Conservation (phyloP, 2,888 invertebrate species). For the Neoaliturus tenellus region DNA sequence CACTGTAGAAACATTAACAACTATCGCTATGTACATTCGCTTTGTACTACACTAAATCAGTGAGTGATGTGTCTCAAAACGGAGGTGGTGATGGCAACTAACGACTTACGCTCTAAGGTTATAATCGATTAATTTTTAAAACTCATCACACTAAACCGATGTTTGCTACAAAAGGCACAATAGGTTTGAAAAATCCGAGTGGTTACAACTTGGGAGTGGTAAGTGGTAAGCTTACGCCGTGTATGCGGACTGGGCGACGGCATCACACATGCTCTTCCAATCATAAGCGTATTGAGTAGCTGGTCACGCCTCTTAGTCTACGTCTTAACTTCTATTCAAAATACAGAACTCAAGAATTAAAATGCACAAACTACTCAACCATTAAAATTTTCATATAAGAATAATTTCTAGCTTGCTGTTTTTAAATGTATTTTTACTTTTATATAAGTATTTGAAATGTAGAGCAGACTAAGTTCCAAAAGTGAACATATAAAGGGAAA, state of each 20-base stretch:
- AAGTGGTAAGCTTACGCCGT: background rate
- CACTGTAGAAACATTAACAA: conserved; percentile 38
- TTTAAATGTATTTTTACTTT: too few relatives aligned
- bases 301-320: conserved; percentile 4
- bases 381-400: too few relatives aligned
- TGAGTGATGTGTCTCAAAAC: conserved; percentile 43
- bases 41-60: conserved; percentile 38
- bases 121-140: conserved; percentile 37
- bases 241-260: background rate
- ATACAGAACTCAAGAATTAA: too few relatives aligned
- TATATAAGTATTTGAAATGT: too few relatives aligned
- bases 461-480: too few relatives aligned
- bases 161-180: conserved; percentile 47
- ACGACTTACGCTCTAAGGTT: conserved; percentile 20
- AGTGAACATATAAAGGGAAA: too few relatives aligned
- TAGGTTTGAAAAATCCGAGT: conserved; percentile 17
- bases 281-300: conserved; percentile 16
- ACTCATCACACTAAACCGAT: conserved; percentile 26
- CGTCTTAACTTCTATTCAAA: background rate
- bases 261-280: background rate
- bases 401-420: too few relatives aligned
- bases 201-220: background rate
- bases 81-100: conserved; percentile 35
- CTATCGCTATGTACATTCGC: conserved; percentile 41
- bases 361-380: too few relatives aligned